Evolutionary conservation across 2,113 vertebrate genomes (phyloP).

Genomic region (Brachirus orientalis): DNA sequence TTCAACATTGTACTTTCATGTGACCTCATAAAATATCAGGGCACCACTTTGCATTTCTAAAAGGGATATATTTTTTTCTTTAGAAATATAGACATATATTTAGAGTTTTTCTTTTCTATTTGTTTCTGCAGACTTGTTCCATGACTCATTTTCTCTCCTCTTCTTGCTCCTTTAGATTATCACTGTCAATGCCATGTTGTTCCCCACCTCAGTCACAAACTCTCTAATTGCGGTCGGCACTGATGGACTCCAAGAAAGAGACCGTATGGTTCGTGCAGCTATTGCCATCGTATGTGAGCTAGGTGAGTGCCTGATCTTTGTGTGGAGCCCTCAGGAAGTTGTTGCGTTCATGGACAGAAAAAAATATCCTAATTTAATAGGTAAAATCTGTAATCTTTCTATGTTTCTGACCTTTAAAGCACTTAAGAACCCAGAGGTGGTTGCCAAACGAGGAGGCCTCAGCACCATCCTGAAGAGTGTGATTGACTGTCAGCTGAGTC

Average conservation of each 20-base stretch:
- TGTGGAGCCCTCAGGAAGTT: not conserved
- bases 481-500: conserved; percentile 96
- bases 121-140: conserved; percentile 26
- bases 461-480: conserved; percentile 98
- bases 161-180: conserved; percentile 86
- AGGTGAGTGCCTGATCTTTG: conserved; percentile 75
- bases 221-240: conserved; percentile 98
- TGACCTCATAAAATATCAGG: not conserved
- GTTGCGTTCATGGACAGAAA: too few relatives aligned
- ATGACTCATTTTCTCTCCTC: conserved; percentile 21
- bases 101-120: conserved; percentile 11
- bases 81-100: too few relatives aligned
- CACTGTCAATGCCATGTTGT: conserved; percentile 97
- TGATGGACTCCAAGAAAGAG: conserved; percentile 96
- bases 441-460: conserved; percentile 93
- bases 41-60: not conserved
- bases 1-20: too few relatives aligned
- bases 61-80: not conserved
- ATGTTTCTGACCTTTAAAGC: conserved; percentile 72
- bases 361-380: not conserved
- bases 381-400: not conserved
- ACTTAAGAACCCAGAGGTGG: conserved; percentile 97
- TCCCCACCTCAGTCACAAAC: conserved; percentile 96
- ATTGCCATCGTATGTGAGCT: conserved; percentile 98
- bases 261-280: conserved; percentile 97